These are phyloP conservation scores for Conomelus anceps DNA, from an alignment of 2,888 invertebrate species.

Conservation along the genomic window DNA sequence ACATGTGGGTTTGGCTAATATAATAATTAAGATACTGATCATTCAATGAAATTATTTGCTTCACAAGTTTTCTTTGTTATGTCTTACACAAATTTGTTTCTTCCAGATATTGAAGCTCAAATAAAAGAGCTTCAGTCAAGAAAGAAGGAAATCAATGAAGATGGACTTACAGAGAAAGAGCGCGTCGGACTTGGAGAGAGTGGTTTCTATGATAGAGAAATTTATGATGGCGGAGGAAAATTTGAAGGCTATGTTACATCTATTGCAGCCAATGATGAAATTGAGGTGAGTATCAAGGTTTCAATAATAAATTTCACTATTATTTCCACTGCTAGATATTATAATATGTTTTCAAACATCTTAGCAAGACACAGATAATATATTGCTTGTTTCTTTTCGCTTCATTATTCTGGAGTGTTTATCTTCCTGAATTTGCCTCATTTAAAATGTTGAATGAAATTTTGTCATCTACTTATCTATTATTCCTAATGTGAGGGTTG, in stretches of 20 bases:
- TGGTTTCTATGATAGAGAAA: constrained; percentile 85
- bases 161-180: constrained; percentile 53
- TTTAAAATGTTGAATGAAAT: no score
- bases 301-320: no score
- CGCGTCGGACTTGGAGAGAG: constrained; percentile 77
- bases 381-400: no score
- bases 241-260: constrained; percentile 94
- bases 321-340: no score
- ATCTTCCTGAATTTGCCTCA: no score
- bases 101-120: constrained; percentile 89
- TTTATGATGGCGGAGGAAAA: constrained; percentile 82
- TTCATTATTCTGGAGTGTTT: no score
- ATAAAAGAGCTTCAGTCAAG: constrained; percentile 84
- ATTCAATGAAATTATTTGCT: neutral
- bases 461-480: no score
- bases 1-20: no score
- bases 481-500: no score
- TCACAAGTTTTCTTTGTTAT: constrained; percentile 2
- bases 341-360: no score
- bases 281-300: constrained; percentile 51
- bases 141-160: constrained; percentile 66
- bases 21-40: no score
- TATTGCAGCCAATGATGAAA: constrained; percentile 93
- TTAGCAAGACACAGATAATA: no score
- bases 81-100: constrained; percentile 31